Evolutionary conservation across 2,797 vertebrate species (phyloP).

Genomic region (Emydoidea blandingii): DNA sequence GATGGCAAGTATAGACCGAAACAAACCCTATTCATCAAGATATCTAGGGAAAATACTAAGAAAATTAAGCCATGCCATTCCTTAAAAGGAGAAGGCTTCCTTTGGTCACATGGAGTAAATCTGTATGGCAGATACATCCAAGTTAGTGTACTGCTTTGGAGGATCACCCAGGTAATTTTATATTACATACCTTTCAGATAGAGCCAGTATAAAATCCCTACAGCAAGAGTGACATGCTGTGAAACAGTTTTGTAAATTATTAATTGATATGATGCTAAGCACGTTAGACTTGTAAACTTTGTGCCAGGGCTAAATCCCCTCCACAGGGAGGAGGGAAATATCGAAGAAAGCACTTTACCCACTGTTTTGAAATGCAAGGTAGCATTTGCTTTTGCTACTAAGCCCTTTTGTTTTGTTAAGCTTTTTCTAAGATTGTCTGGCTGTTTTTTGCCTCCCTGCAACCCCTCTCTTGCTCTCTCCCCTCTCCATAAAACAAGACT

Average conservation of each 20-base stretch:
- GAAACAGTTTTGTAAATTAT: background rate
- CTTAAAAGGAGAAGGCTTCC: background rate
- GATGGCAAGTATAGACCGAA: background rate
- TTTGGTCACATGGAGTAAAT: background rate
- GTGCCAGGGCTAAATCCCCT: background rate
- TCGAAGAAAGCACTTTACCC: background rate
- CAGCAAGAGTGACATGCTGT: background rate
- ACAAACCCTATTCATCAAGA: background rate
- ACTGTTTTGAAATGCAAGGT: background rate
- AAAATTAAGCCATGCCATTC: background rate
- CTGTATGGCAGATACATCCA: background rate
- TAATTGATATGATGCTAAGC: background rate
- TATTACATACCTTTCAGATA: background rate
- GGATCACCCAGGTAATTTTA: background rate
- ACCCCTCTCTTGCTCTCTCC: slow-evolving; percentile 47
- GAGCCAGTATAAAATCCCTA: background rate
- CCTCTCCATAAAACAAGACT: slow-evolving; percentile 36
- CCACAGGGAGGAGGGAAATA: background rate
- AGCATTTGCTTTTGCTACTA: background rate
- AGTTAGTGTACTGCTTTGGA: background rate
- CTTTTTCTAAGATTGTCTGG: background rate
- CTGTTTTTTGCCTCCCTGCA: background rate
- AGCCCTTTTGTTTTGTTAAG: background rate
- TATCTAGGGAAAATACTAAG: background rate
- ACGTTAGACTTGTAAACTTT: background rate